Evolutionary conservation across 2,113 vertebrate species (phyloP), one percentile per base, ranked within the genome.

Genomic region (Theristicus caerulescens): DNA sequence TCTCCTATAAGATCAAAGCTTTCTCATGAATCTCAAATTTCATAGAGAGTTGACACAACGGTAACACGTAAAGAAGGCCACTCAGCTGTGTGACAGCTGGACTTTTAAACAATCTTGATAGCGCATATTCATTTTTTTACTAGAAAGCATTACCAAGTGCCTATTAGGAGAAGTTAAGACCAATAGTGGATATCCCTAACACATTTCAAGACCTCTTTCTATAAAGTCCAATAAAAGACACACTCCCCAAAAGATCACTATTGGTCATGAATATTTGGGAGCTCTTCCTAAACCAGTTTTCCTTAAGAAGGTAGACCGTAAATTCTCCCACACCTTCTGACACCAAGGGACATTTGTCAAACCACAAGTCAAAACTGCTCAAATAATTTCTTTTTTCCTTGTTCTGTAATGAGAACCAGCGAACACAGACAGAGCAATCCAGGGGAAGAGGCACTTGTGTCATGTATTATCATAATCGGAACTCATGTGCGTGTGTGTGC

Each of bases 121-220:
- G 16, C 0, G 0, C 2, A 16, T 51, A 51, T 18, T 69, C 4
- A 3, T n/a, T 80, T 54, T 58, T 77, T 59, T 7, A 19, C 3
- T 29, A 54, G 40, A 65, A 90, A 93, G 11, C 6, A 67, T 31
- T 80, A 71, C 19, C 12, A 55, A 49, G 19, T 16, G 32, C 13
- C n/a, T 77, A 27, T 13, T 31, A 36, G 24, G 21, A 57, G 29
- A 76, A 74, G 21, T 44, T 62, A 51, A 59, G 22, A 20, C 20
- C 42, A 79, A 12, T 0, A 82, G 31, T 10, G 7, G 21, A 14
- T 25, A 86, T 25, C 18, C 16, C 51, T 42, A 79, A 58, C 10
- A 27, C 3, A 29, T 49, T 84, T 74, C 17, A 69, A 76, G 5
- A 67, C 54, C 20, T 19, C 17, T 51, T 82, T 36, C 25, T 14